A percentile compares a stretch with the other conserved stretches of the same genome.
These are phyloP conservation scores for Pangasianodon hypophthalmus DNA, from an alignment of 2,113 vertebrate species.

Conservation along the genomic window DNA sequence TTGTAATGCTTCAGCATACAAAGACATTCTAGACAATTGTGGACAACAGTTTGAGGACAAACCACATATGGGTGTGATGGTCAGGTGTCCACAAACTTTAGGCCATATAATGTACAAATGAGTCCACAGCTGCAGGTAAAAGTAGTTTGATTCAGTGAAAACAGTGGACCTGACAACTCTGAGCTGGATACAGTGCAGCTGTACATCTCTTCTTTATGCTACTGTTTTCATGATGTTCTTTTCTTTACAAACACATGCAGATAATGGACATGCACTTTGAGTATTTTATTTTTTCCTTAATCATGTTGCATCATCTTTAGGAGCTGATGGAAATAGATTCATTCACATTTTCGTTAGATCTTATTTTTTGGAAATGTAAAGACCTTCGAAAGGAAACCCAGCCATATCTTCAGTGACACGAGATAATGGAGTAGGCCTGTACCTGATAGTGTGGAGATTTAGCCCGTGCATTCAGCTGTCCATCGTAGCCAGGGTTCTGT, in stretches of 20 bases:
- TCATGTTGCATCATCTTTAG: background rate
- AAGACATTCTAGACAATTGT: background rate
- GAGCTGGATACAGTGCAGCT: background rate
- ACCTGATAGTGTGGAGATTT: conserved; percentile 68
- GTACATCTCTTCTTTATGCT: background rate
- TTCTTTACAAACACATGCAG: background rate
- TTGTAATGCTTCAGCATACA: background rate
- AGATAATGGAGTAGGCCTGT: conserved; percentile 8
- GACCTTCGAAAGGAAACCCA: background rate
- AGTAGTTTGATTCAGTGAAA: background rate
- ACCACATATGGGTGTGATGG: background rate
- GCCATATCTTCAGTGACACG: background rate
- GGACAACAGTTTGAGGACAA: background rate
- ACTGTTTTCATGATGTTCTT: background rate
- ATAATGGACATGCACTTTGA: background rate
- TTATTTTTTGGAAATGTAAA: background rate
- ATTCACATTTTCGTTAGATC: background rate
- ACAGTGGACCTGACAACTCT: background rate
- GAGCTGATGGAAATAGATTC: too few relatives aligned
- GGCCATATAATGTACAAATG: background rate
- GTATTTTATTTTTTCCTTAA: background rate
- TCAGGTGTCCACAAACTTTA: background rate
- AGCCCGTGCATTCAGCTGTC: conserved; percentile 64
- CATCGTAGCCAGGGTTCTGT: conserved; percentile 65
- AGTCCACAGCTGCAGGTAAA: background rate